A percentile compares a stretch with the other conserved stretches of the same genome.
Conservation (phyloP, 2,113 vertebrate genomes). For the Rostratula benghalensis region DNA sequence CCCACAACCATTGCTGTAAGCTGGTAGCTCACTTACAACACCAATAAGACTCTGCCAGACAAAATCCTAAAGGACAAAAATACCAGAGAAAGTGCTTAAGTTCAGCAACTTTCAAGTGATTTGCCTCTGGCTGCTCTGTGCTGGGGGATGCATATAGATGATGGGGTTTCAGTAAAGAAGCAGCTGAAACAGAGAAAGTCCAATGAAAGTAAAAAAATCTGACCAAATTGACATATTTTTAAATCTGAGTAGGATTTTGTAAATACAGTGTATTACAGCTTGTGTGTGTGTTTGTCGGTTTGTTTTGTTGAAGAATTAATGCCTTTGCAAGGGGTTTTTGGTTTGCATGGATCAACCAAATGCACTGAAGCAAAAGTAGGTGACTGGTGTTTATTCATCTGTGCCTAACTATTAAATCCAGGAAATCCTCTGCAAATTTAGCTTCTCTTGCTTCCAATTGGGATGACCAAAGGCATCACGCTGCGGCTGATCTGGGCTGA, state of each 20-base stretch:
- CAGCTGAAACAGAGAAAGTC: not conserved
- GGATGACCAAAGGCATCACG: not conserved
- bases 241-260: slow-evolving; percentile 17
- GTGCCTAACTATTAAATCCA: not conserved
- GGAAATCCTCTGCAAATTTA: not conserved
- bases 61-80: not conserved
- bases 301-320: slow-evolving; percentile 10
- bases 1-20: not conserved
- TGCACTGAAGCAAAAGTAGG: not conserved
- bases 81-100: not conserved
- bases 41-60: not conserved
- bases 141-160: not conserved
- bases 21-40: not conserved
- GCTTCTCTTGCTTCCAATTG: not conserved
- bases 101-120: not conserved
- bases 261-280: not conserved
- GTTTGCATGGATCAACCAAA: not conserved
- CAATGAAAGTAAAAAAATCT: not conserved
- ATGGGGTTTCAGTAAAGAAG: not conserved
- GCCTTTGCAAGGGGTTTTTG: not conserved
- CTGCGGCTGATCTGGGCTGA: not conserved
- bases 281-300: not conserved
- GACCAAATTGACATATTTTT: not conserved
- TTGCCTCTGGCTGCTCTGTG: not conserved
- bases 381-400: not conserved